These are phyloP conservation scores for Leptopilina myrica DNA, from an alignment of 2,888 invertebrate species.

Conservation along the genomic window DNA sequence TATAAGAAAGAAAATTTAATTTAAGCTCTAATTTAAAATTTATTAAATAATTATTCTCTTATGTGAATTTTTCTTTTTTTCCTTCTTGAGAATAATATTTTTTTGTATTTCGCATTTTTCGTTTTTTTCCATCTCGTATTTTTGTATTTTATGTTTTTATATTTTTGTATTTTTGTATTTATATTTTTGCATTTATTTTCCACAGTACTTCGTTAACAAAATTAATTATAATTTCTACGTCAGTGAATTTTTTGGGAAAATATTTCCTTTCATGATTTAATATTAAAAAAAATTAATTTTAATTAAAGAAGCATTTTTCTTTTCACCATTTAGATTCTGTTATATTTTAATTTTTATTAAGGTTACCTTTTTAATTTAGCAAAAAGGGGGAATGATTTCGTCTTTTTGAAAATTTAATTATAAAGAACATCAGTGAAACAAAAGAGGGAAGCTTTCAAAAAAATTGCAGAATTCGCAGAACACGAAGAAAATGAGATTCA, in stretches of 20 bases:
- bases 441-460: constrained; percentile 1
- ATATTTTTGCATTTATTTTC: no score
- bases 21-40: no score
- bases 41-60: no score
- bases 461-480: constrained; percentile 3
- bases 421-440: constrained; percentile 1
- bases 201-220: no score
- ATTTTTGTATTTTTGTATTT: no score
- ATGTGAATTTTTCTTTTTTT: background rate
- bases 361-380: background rate
- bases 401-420: constrained; percentile 3
- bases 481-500: background rate
- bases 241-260: no score
- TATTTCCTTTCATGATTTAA: no score
- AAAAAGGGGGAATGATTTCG: background rate
- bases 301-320: background rate
- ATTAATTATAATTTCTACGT: background rate
- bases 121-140: no score
- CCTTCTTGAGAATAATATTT: no score
- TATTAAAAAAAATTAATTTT: background rate
- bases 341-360: background rate
- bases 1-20: no score
- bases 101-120: no score
- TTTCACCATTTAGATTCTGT: background rate
- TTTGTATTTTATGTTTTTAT: no score